Percentiles rank a stretch among this genome's conserved stretches.
Evolutionary conservation across 2,797 vertebrate genomes (phyloP).

Genomic region (Danionella dracula): DNA sequence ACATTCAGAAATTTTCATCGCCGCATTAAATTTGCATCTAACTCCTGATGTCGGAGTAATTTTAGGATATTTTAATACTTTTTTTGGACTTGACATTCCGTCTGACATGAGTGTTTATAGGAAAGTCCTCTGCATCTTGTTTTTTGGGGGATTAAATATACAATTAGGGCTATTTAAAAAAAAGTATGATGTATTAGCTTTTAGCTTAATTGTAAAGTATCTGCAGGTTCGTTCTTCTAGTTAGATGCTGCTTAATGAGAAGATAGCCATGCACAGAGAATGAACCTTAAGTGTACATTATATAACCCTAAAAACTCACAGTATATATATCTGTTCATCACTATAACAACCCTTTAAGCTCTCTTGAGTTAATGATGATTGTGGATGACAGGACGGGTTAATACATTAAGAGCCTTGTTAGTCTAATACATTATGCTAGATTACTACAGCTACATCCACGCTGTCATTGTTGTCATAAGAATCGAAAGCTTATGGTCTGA

Average conservation of each 20-base stretch:
- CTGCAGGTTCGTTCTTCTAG: conserved; percentile 1
- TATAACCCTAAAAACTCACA: neutral
- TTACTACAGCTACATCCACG: neutral
- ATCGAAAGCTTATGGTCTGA: neutral
- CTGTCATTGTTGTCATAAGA: neutral
- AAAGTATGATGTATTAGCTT: too few relatives aligned
- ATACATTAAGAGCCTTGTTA: neutral
- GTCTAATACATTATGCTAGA: neutral
- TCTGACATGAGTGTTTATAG: too few relatives aligned
- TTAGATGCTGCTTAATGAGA: conserved; percentile 25
- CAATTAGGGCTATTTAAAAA: too few relatives aligned
- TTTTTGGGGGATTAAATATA: too few relatives aligned
- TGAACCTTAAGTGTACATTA: conserved; percentile 6
- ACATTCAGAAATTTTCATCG: too few relatives aligned
- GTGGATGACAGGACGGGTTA: neutral
- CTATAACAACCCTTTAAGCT: conserved; percentile 3
- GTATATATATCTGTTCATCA: conserved; percentile 4
- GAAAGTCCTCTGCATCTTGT: too few relatives aligned
- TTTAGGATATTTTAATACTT: too few relatives aligned
- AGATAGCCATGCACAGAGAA: neutral
- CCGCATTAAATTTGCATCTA: too few relatives aligned
- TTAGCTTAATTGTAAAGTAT: too few relatives aligned
- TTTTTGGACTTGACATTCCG: too few relatives aligned
- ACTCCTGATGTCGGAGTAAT: too few relatives aligned
- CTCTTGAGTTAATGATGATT: conserved; percentile 13